Evolutionary conservation across 2,113 vertebrate species (phyloP), one percentile per base, ranked within the genome.

Genomic region (Chaenogobius annularis): DNA sequence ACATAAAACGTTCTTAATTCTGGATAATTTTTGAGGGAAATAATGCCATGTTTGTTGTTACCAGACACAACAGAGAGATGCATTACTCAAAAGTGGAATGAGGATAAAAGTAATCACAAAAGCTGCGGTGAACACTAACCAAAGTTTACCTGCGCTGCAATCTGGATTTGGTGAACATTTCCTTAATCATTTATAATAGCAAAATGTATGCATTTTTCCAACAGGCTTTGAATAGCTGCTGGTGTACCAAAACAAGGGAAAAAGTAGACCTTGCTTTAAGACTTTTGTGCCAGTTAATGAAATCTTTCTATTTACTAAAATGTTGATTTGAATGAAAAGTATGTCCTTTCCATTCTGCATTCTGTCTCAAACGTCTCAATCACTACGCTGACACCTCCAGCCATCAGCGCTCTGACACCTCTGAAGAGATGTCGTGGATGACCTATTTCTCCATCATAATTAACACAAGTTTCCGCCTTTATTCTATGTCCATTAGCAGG

Each of bases 401-500:
- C 66, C 70, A 73, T 76, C 76, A 66, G 10, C 22, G 35, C 61
- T 7, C 74, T 55, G 63, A 77, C 55, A 40, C 65, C 81, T 72
- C 80, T 79, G 90, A 95, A 90, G 91, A 92, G 88, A 76, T 87
- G 87, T 86, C 85, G 80, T 88, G 90, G 88, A 90, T 58, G 65
- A 86, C 89, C 91, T 90, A 87, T 89, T 86, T 92, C 75, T 76
- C 88, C 79, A 90, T 93, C 88, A 93, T 95, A 95, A 96, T 97
- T 95, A 95, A 95, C 50, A 94, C 89, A 90, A 91, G 92, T 91
- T 92, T 91, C 80, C 82, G 88, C 85, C 83, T 86, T 89, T 91
- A 93, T 93, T 86, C 91, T 90, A 89, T 93, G 94, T 94, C 95
- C 95, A 95, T 96, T 96, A 96, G 93, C 93, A 70, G 74, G 87